These are phyloP conservation scores for Ochropleura plecta DNA, from an alignment of 2,888 invertebrate species.

Conservation along the genomic window DNA sequence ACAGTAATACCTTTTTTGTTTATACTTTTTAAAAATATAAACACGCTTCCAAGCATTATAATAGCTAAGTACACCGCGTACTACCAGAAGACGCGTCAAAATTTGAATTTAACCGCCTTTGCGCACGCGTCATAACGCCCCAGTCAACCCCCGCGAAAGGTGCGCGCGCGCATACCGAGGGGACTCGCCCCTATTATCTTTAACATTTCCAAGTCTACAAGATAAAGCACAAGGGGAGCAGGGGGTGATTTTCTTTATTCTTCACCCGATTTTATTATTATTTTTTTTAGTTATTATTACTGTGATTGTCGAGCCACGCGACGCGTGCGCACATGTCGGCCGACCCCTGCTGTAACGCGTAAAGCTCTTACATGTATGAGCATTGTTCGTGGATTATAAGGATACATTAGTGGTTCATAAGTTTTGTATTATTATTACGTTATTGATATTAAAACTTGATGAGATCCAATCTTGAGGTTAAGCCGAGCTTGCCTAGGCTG, in stretches of 20 bases:
- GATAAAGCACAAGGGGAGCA: constrained; percentile 89
- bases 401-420: constrained; percentile 83
- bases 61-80: constrained; percentile 22
- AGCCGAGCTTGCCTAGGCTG: too few relatives aligned
- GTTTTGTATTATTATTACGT: constrained; percentile 73
- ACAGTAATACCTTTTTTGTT: too few relatives aligned
- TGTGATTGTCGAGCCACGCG: constrained; percentile 83
- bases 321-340: constrained; percentile 89
- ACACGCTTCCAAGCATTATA: constrained; percentile 13
- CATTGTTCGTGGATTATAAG: constrained; percentile 87
- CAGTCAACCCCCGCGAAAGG: constrained; percentile 86
- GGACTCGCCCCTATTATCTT: constrained; percentile 89
- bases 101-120: constrained; percentile 87
- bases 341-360: constrained; percentile 83
- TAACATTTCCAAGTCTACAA: constrained; percentile 90
- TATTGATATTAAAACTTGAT: constrained; percentile 45
- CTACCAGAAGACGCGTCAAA: constrained; percentile 69
- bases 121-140: constrained; percentile 77
- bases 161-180: constrained; percentile 80
- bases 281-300: constrained; percentile 90
- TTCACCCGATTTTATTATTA: constrained; percentile 91
- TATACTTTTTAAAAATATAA: not conserved
- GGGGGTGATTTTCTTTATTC: constrained; percentile 91
- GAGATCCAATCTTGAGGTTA: too few relatives aligned
- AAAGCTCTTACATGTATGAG: constrained; percentile 86